Base-by-base conservation (phyloP, 1,140 invertebrate species). In the Lysiphlebus fabarum region DNA sequence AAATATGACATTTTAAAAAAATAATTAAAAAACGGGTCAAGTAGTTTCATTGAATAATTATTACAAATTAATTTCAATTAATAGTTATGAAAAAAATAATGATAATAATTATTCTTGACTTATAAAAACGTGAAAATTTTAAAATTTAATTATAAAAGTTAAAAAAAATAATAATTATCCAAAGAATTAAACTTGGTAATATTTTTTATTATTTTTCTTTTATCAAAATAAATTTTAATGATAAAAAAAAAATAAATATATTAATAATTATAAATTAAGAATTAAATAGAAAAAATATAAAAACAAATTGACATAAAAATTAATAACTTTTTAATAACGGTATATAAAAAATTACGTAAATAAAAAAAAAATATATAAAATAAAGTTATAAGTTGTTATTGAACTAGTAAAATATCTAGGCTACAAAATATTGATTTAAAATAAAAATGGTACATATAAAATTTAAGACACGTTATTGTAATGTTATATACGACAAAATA, bases 401-500 rank as follows among this genome's bases (percentile, higher is more conserved):
- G 56, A 59, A 55, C 50, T 43, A 59, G 49, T 51, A 49, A n/a
- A 55, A 64, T 54, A 55, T 58, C 56, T 66, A 63, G 58, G 59
- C 59, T 49, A 68, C 47, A 41, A 17, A 11, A 36, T 54, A 65
- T 50, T 50, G 48, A 66, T 69, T 61, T 60, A 64, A 66, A 47
- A 10, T 58, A 66, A 59, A 45, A 48, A 58, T 58, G 62, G 61
- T 62, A 71, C 62, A 17, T 67, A 74, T 71, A 72, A 75, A 75
- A 62, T 75, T 71, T 76, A 75, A 75, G 68, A 72, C 63, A 72
- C 69, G 74, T 77, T 76, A 74, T 67, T 64, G 57, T 62, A 62
- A 67, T 67, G 66, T 73, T 71, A 67, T 66, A 63, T 63, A 57
- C 14, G 43, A 56, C 49, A n/a, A 51, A 58, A 60, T 56, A 42